Conservation (phyloP, 2,888 invertebrate species). For the Chrysolina americana region DNA sequence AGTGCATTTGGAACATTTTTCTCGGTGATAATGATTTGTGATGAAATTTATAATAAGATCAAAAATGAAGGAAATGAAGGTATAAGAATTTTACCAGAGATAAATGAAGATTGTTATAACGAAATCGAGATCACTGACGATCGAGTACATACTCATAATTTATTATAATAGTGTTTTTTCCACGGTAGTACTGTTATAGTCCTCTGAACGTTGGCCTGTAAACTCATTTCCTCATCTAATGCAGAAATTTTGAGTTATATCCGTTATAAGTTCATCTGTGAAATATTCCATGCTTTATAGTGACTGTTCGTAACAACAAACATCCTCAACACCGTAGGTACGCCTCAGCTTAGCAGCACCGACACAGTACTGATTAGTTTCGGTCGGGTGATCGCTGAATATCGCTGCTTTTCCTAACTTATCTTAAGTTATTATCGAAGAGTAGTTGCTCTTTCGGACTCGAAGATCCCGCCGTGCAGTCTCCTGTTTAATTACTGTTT, state of each 20-base stretch:
- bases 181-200: neutral
- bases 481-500: conserved; percentile 56
- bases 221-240: neutral
- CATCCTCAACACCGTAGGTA: conserved; percentile 26
- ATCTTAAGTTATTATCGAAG: conserved; percentile 41
- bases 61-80: too few relatives aligned
- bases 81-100: too few relatives aligned
- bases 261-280: conserved; percentile 1
- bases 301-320: conserved; percentile 29
- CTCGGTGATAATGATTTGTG: too few relatives aligned
- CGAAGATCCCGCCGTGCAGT: conserved; percentile 48
- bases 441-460: conserved; percentile 21
- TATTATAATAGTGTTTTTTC: too few relatives aligned
- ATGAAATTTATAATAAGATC: too few relatives aligned
- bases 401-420: conserved; percentile 41
- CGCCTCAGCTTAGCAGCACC: conserved; percentile 10
- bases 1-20: too few relatives aligned
- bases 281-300: conserved; percentile 27
- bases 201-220: neutral
- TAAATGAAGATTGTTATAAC: too few relatives aligned
- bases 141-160: too few relatives aligned
- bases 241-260: conserved; percentile 15
- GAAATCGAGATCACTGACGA: too few relatives aligned
- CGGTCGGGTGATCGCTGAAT: conserved; percentile 44
- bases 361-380: conserved; percentile 41